Evolutionary conservation across 2,797 vertebrate species (phyloP).

Genomic region (Sebastolobus alascanus): DNA sequence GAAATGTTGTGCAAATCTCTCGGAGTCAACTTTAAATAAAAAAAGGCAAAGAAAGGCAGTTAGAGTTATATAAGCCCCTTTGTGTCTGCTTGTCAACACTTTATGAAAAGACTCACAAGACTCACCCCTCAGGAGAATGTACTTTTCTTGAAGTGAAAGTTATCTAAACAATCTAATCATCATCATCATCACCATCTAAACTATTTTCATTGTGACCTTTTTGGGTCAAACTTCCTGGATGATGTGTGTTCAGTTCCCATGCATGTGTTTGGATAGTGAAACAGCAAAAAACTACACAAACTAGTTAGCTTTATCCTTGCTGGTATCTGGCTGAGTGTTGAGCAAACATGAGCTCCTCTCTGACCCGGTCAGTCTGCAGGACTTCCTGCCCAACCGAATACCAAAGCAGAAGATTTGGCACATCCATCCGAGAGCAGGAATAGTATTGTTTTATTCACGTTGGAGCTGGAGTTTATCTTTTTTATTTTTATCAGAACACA

Average conservation of each 20-base stretch:
- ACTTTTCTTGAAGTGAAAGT: background rate
- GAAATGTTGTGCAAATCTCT: too few relatives aligned
- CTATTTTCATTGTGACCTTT: background rate
- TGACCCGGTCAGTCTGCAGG: background rate
- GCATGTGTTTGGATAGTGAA: background rate
- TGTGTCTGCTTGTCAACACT: background rate
- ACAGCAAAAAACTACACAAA: background rate
- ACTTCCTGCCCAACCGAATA: too few relatives aligned
- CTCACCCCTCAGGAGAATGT: background rate
- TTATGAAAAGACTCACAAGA: background rate
- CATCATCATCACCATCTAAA: too few relatives aligned
- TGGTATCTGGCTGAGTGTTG: background rate
- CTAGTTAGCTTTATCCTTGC: background rate
- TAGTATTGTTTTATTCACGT: too few relatives aligned
- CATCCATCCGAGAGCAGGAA: too few relatives aligned
- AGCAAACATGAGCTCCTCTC: background rate
- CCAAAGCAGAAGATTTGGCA: too few relatives aligned
- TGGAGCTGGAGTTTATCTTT: too few relatives aligned
- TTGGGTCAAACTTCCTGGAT: background rate
- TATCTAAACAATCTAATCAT: background rate
- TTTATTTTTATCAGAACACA: background rate
- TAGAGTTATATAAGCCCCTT: background rate
- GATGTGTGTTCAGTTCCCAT: background rate
- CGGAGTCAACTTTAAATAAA: too few relatives aligned
- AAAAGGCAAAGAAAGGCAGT: too few relatives aligned